A percentile compares a stretch with the other conserved stretches of the same genome.
Evolutionary conservation across 2,888 invertebrate species (phyloP).

Genomic region (Coenonympha arcania): DNA sequence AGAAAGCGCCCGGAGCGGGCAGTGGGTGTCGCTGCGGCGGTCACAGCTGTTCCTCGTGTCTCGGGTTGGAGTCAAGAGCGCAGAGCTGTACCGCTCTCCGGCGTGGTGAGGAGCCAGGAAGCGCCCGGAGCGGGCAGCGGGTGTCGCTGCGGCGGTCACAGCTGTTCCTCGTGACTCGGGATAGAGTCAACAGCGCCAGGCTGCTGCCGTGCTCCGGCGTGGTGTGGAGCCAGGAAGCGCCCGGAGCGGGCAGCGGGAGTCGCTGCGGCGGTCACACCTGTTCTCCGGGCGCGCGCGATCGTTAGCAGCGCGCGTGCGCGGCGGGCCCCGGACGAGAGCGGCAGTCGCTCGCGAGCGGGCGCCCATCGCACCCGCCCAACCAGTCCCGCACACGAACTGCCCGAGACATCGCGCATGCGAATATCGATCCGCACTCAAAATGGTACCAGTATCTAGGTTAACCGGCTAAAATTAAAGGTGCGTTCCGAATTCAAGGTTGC

Average conservation of each 20-base stretch:
- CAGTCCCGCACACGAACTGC: conserved; percentile 51
- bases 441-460: conserved; percentile 71
- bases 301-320: conserved; percentile 37
- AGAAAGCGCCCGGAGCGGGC: too few relatives aligned
- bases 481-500: conserved; percentile 71
- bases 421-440: conserved; percentile 63
- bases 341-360: conserved; percentile 51
- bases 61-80: background rate
- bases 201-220: background rate
- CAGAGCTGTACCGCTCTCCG: background rate
- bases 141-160: too few relatives aligned
- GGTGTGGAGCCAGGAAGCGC: background rate
- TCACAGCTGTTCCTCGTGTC: background rate
- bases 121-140: too few relatives aligned
- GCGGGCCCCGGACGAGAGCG: conserved; percentile 30
- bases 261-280: conserved; percentile 35
- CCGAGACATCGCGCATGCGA: conserved; percentile 61
- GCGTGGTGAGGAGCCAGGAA: too few relatives aligned
- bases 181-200: too few relatives aligned
- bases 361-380: conserved; percentile 40
- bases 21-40: too few relatives aligned
- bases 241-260: background rate
- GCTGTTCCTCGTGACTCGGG: too few relatives aligned
- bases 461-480: conserved; percentile 74
- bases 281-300: conserved; percentile 33